Evolutionary conservation across 1,140 invertebrate genomes (phyloP).

Genomic region (Drosophila nigrodunni): DNA sequence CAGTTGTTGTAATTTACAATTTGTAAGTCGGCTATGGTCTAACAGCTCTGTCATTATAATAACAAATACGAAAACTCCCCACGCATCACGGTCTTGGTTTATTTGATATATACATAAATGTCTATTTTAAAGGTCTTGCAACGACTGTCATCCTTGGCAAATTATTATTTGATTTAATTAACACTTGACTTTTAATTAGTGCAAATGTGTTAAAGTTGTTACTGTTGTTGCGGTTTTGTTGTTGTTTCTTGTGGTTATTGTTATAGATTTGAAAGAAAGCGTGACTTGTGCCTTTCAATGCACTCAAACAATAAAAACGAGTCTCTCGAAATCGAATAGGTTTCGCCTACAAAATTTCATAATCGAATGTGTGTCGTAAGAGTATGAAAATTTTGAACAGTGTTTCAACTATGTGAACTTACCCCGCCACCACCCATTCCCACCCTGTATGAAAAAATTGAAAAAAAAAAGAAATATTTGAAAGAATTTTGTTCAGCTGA

Average conservation of each 20-base stretch:
- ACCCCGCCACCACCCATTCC: not conserved
- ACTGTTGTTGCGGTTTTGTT: slow-evolving; percentile 11
- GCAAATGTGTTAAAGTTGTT: slow-evolving; percentile 54
- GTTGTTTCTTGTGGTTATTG: slow-evolving; percentile 14
- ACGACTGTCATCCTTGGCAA: slow-evolving; percentile 56
- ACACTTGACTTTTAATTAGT: slow-evolving; percentile 73
- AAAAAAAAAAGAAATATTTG: not conserved
- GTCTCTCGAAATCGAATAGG: slow-evolving; percentile 39
- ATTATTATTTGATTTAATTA: slow-evolving; percentile 63
- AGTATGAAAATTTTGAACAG: slow-evolving; percentile 46
- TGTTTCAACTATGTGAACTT: not conserved
- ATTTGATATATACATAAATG: slow-evolving; percentile 3
- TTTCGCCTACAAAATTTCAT: slow-evolving; percentile 62
- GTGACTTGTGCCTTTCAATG: slow-evolving; percentile 62
- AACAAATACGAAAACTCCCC: slow-evolving; percentile 5
- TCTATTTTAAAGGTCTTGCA: slow-evolving; percentile 16
- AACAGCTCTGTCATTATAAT: slow-evolving; percentile 22
- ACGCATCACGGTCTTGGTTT: not conserved
- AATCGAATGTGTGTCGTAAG: slow-evolving; percentile 71
- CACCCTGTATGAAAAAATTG: not conserved
- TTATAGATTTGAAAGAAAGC: slow-evolving; percentile 63
- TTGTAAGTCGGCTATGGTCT: slow-evolving; percentile 6
- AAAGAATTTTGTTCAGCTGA: slow-evolving; percentile 39
- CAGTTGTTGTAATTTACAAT: slow-evolving; percentile 5
- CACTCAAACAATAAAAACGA: slow-evolving; percentile 43